A percentile compares a stretch with the other conserved stretches of the same genome.
Conservation (phyloP, 2,888 invertebrate species). For the Xiphydria camelus region DNA sequence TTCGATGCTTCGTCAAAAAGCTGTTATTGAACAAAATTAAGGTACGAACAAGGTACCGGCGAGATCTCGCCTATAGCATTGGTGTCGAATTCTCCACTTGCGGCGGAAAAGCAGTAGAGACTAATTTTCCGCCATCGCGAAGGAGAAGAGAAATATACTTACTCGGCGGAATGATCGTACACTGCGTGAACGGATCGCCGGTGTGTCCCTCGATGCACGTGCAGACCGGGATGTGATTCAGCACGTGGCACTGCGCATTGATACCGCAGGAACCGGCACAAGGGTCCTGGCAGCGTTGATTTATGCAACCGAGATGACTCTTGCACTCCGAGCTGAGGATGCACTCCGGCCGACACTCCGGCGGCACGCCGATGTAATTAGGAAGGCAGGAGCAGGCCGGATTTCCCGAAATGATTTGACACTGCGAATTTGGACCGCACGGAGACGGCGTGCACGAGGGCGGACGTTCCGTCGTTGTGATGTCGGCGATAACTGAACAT, state of each 20-base stretch:
- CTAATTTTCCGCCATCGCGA: no score
- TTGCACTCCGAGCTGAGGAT: slow-evolving; percentile 79
- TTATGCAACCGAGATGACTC: slow-evolving; percentile 75
- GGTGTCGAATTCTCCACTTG: no score
- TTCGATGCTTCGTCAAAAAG: no score
- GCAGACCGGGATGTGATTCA: slow-evolving; percentile 82
- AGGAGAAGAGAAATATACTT: slow-evolving; percentile 23
- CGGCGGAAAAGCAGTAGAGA: no score
- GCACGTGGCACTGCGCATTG: slow-evolving; percentile 76
- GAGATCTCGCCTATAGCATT: no score
- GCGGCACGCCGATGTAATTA: slow-evolving; percentile 79
- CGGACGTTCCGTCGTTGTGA: slow-evolving; percentile 65
- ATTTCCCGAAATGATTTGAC: slow-evolving; percentile 72
- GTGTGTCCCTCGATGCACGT: slow-evolving; percentile 74
- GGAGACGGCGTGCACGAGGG: slow-evolving; percentile 82
- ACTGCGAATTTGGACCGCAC: slow-evolving; percentile 82
- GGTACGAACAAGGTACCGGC: no score
- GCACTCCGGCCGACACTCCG: slow-evolving; percentile 80
- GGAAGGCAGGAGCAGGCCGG: slow-evolving; percentile 80
- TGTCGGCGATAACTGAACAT: slow-evolving; percentile 35
- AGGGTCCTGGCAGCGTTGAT: slow-evolving; percentile 80
- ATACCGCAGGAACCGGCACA: slow-evolving; percentile 82
- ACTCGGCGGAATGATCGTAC: slow-evolving; percentile 63
- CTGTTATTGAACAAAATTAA: no score
- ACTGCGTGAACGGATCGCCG: slow-evolving; percentile 81